Evolutionary conservation across 2,797 vertebrate species (phyloP).

Genomic region (Peromyscus attwateri): DNA sequence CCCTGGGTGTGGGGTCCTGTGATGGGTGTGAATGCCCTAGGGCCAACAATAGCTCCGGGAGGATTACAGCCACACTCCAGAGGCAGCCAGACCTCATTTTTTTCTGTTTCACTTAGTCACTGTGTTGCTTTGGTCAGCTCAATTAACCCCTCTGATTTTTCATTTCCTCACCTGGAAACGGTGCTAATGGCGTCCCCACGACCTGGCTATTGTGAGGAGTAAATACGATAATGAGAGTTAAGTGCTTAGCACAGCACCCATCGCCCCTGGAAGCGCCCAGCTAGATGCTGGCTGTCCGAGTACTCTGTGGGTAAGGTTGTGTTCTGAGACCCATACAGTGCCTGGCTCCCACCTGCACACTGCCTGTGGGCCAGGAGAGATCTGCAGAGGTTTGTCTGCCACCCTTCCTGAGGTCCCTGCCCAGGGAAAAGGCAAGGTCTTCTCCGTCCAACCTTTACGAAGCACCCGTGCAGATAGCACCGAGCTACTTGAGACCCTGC

Average conservation of each 20-base stretch:
- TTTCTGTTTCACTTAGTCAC: background rate
- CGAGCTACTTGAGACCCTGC: background rate
- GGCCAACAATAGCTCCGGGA: background rate
- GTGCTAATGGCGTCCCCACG: conserved; percentile 52
- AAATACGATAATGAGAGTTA: conserved; percentile 61
- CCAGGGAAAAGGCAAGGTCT: background rate
- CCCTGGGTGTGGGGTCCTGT: background rate
- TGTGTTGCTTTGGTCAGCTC: conserved; percentile 10
- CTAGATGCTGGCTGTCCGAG: background rate
- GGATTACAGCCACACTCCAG: background rate
- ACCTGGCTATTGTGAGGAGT: background rate
- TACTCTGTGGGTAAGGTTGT: rapidly evolving
- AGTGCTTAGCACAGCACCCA: conserved; percentile 47
- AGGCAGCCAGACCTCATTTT: background rate
- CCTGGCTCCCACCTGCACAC: background rate
- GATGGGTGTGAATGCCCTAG: too few relatives aligned
- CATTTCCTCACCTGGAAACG: conserved; percentile 57
- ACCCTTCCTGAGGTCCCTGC: background rate
- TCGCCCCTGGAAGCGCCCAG: background rate
- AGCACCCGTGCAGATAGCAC: background rate
- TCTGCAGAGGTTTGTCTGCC: background rate
- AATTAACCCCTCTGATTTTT: conserved; percentile 49
- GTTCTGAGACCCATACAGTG: rapidly evolving
- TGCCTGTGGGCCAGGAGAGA: background rate
- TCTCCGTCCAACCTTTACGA: background rate